phyloP scores from a whole-genome alignment of 2,113 vertebrate genomes.

The Uropsilus gracilis region DNA sequence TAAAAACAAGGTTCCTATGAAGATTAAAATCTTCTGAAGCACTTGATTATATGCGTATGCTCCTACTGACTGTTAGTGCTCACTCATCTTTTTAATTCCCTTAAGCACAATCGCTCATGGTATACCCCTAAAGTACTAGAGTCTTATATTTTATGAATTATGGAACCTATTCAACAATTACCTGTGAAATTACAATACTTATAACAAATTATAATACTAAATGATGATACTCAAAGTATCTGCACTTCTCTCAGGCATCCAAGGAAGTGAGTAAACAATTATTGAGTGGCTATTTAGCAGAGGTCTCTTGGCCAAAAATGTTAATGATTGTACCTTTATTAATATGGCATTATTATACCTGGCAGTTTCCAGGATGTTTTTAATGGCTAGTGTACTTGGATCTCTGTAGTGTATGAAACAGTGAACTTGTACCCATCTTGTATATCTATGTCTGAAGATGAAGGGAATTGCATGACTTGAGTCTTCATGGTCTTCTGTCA shows the following conservation, averaged over 20 bases:
- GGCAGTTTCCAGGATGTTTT: conserved; percentile 18
- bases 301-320: neutral
- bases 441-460: neutral
- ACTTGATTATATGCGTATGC: neutral
- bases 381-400: neutral
- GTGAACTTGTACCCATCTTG: neutral
- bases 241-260: neutral
- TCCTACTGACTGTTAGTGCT: neutral
- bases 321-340: conserved; percentile 23
- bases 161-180: conserved; percentile 3
- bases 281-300: neutral
- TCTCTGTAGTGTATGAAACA: neutral
- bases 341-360: conserved; percentile 12
- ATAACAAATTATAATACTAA: neutral
- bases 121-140: neutral
- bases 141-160: neutral
- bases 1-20: neutral
- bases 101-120: neutral
- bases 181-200: conserved; percentile 19
- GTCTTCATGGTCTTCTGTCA: neutral
- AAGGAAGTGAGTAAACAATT: conserved; percentile 3
- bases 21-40: conserved; percentile 25
- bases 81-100: neutral
- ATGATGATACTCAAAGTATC: conserved; percentile 21
- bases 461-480: conserved; percentile 47